Conservation (phyloP, 2,797 vertebrate species). For the Acrocephalus scirpaceus region DNA sequence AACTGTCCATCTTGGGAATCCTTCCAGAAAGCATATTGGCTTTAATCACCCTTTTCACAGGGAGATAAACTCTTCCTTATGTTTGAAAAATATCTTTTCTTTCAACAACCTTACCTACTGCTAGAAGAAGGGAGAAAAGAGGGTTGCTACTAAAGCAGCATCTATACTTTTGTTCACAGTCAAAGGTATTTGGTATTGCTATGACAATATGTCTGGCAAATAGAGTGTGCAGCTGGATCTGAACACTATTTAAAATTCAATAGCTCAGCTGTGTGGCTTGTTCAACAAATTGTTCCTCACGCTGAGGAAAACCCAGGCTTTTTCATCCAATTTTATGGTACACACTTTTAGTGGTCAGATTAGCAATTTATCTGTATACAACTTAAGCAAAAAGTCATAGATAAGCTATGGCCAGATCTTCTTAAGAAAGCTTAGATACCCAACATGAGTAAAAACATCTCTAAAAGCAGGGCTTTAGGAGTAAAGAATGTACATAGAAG, state of each 20-base stretch:
- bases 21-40: background rate
- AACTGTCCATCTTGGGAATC: background rate
- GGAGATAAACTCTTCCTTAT: background rate
- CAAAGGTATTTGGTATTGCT: background rate
- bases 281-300: background rate
- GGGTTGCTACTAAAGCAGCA: background rate
- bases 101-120: background rate
- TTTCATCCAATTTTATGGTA: background rate
- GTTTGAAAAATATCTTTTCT: background rate
- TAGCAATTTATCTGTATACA: background rate
- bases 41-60: background rate
- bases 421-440: background rate
- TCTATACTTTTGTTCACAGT: background rate
- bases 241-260: slow-evolving; percentile 7
- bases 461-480: background rate
- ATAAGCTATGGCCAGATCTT: background rate
- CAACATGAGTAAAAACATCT: background rate
- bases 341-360: background rate
- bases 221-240: background rate
- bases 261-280: background rate
- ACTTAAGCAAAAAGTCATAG: background rate
- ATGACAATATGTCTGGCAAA: background rate
- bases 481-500: background rate
- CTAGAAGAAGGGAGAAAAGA: background rate
- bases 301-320: background rate